Evolutionary conservation across 2,888 invertebrate species (phyloP), one percentile per base, ranked within the genome.

Genomic region (Drosophila cognata): DNA sequence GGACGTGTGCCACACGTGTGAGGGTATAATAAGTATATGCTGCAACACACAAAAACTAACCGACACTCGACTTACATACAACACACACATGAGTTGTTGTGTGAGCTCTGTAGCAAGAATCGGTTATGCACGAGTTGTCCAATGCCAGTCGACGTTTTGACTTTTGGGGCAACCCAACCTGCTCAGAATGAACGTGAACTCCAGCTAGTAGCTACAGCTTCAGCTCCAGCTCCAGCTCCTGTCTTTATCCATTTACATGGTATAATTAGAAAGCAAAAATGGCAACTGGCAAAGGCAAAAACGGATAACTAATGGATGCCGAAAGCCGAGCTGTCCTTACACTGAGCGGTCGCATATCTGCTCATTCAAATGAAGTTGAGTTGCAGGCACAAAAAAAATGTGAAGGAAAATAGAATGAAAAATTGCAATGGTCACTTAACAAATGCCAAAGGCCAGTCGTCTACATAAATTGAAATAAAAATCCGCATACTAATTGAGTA

Each of bases 201-300:
- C 6, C 35, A 51, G 66, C 63, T 46, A 43, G 35, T 25, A 18
- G 50, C 52, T 28, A 18, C 28, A 48, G 21, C 25, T 28, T 10
- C 28, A 48, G 58, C 58, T 29, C 13, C 25, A 55, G 51, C 46
- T 41, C 3, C 21, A 46, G 61, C 41, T 57, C 16, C 29, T 50
- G 65, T 79, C 59, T 69, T 64, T 63, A 68, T 62, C 61, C 82
- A 68, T 77, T 89, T 82, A 35, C 88, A 74, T 74, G 88, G 71
- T 82, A 90, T 89, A 87, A 90, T 87, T 90, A 90, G 80, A 84
- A 74, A 77, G 65, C 80, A 62, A 69, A 79, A 76, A 75, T 71
- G 77, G 57, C 71, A 84, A 55, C 55, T 31, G 57, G 48, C 51
- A 61, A 52, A 13, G 48, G 16, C 52, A 69, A 51, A 52, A 38